Evolutionary conservation across 2,888 invertebrate species (phyloP).

Genomic region (Tridacna crocea): DNA sequence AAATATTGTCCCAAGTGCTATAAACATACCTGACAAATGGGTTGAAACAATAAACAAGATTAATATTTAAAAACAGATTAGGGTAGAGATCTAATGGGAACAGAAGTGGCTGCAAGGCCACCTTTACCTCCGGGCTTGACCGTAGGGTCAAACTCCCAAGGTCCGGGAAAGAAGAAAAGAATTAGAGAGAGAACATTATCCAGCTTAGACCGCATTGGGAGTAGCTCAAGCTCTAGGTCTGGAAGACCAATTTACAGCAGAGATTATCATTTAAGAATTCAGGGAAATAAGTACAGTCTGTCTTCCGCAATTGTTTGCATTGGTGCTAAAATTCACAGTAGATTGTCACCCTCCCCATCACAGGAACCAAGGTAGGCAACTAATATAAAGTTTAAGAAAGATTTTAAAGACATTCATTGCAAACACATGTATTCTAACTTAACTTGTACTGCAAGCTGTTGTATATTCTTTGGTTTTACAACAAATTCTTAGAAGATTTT

Average conservation of each 20-base stretch:
- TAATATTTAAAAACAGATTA: background rate
- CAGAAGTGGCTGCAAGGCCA: slow-evolving; percentile 62
- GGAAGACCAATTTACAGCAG: slow-evolving; percentile 46
- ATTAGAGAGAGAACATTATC: slow-evolving; percentile 42
- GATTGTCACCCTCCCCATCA: slow-evolving; percentile 36
- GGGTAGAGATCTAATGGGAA: slow-evolving; percentile 51
- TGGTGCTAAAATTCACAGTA: slow-evolving; percentile 65
- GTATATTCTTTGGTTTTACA: too few species aligned
- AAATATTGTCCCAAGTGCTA: too few species aligned
- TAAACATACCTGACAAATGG: slow-evolving; percentile 8
- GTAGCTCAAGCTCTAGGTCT: slow-evolving; percentile 31
- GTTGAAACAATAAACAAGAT: slow-evolving; percentile 5
- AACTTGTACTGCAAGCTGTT: too few species aligned
- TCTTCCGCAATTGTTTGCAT: slow-evolving; percentile 61
- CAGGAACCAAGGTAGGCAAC: slow-evolving; percentile 22
- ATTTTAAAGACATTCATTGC: too few species aligned
- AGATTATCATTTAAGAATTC: slow-evolving; percentile 59
- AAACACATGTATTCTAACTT: too few species aligned
- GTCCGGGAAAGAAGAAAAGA: slow-evolving; percentile 46
- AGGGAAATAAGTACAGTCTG: slow-evolving; percentile 59
- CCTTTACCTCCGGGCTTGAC: slow-evolving; percentile 56
- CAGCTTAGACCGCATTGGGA: slow-evolving; percentile 38
- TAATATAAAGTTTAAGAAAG: background rate
- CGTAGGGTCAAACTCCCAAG: slow-evolving; percentile 46
- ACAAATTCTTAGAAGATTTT: too few species aligned